Evolutionary conservation across 2,888 invertebrate species (phyloP), one percentile per base, ranked within the genome.

Genomic region (Blera fallax): DNA sequence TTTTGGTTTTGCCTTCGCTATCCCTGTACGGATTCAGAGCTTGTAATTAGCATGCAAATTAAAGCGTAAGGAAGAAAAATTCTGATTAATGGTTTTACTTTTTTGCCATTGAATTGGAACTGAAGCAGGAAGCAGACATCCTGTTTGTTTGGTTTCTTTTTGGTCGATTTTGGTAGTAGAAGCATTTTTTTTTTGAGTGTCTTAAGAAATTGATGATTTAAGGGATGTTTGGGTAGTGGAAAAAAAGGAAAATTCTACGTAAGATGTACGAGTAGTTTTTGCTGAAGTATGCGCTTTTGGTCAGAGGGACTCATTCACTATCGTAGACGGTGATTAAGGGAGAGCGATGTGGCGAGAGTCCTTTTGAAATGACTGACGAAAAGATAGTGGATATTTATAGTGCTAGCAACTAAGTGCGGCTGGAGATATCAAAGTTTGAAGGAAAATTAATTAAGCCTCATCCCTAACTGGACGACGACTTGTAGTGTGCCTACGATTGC

Each of bases 11-110:
- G 16, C 56, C 16, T n/a, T 54, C n/a, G 29, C 29, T 37, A 29
- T 24, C 3, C n/a, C 37, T 34, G n/a, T 11, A 67, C 32, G 48
- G 27, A 73, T 50, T 58, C 34, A 32, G 60, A 43, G 60, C 56
- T 81, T 54, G 74, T 81, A 81, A 81, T 81, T 74, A 81, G 67
- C 69, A 81, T 81, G 74, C 69, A 81, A 76, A 81, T 81, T 69
- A 69, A 81, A 74, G 34, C 40, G 27, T 76, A 45, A 76, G 50
- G 69, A 74, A 45, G 80, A 81, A 54, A 45, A 69, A 76, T 69
- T 62, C 74, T 76, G 62, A 37, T 74, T 32, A 69, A 76, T 81
- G 60, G 48, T 24, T 62, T 43, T 60, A 58, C 62, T 78, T 48
- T 34, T 18, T 50, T 7, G n/a, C 11, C 6, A 7, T 24, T 0